Base-by-base conservation (phyloP, 2,888 invertebrate species). In the Aleiodes testaceus region DNA sequence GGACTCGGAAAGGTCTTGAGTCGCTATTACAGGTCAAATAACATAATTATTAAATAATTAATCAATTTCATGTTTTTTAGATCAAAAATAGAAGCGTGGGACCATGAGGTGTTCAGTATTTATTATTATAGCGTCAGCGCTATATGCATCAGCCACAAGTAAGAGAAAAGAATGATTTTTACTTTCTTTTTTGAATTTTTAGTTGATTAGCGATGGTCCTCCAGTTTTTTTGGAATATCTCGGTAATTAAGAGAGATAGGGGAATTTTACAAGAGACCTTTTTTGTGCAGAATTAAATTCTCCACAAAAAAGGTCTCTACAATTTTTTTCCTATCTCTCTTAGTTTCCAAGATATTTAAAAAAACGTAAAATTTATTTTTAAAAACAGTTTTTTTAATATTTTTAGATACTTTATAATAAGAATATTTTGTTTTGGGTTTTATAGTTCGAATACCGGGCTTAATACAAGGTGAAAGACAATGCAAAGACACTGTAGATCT, bases 111-210 rank as follows among this genome's bases (percentile, higher is more conserved):
- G 79, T 70, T 76, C 77, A 71, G 76, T 79, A 74, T 83, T 79
- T 74, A 78, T 84, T 71, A 63, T 82, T 53, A 79, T 77, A 71
- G 80, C 78, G 42, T 73, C 84, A 55, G 77, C 79, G 71, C 78
- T 85, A 55, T 81, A 82, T 53, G 80, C 80, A 67, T 80, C 83
- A 70, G 82, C 83, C 69, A 74, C 83, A 78, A 81, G 86, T 86
- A 75, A 85, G 85, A 83, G 22, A 36, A 36, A 18, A 63, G n/a
- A 63, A 44, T 14, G 45, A 47, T 47, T 47, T 36, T 9, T 9
- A 42, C 11, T 22, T 6, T 45, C 1, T 11, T 9, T 30, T 55
- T 26, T 59, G 9, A 47, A 30, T 14, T 69, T 42, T 67, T 36
- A 36, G 59, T 18, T 30, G 9, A 36, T 26, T 30, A 26, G 26